phyloP scores from a whole-genome alignment of 2,797 vertebrate genomes.

The Malurus leucopterus region DNA sequence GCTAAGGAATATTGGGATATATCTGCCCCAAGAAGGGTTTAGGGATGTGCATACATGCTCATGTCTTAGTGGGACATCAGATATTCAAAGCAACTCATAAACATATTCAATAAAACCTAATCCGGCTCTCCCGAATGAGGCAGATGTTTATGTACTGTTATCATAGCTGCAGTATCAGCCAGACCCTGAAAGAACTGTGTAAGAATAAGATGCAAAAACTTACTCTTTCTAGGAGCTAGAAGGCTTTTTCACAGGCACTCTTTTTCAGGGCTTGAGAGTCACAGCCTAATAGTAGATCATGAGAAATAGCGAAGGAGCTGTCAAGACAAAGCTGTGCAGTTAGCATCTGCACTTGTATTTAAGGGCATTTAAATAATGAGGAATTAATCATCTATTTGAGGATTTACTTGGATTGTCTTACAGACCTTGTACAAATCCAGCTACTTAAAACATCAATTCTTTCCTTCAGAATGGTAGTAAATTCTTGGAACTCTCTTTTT shows the following conservation, averaged over 20 bases:
- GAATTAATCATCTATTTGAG: constrained; percentile 47
- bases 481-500: constrained; percentile 47
- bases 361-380: constrained; percentile 36
- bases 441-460: constrained; percentile 51
- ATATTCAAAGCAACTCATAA: background rate
- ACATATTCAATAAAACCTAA: background rate
- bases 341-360: constrained; percentile 10
- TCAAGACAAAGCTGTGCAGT: constrained; percentile 17
- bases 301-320: background rate
- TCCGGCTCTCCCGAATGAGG: background rate
- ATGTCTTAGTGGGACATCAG: background rate
- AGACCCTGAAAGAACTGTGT: background rate
- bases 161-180: background rate
- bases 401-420: constrained; percentile 53
- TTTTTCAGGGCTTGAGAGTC: background rate
- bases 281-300: background rate
- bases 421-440: constrained; percentile 52
- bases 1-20: background rate
- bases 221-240: background rate
- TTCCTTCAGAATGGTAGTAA: constrained; percentile 39
- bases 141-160: background rate
- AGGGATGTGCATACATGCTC: background rate
- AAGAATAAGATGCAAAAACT: background rate
- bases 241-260: background rate
- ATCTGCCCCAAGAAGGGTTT: background rate